These are phyloP conservation scores for Ethmia dodecea DNA, from an alignment of 2,888 invertebrate genomes.

Conservation along the genomic window DNA sequence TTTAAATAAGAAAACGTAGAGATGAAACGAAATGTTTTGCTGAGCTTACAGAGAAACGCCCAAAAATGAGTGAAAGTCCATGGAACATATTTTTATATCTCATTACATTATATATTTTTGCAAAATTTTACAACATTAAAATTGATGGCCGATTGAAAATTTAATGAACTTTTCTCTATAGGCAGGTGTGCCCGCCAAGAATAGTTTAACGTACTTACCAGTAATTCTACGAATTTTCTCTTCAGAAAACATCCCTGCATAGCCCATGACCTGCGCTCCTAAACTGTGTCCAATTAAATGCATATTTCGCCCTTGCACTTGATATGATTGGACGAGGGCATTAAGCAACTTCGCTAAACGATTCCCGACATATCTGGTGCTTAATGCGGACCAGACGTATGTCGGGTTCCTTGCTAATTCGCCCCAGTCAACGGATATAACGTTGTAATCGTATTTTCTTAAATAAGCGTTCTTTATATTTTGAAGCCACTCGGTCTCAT, in stretches of 20 bases:
- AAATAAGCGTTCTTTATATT: conserved; percentile 61
- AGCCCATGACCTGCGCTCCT: conserved; percentile 80
- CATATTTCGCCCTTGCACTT: conserved; percentile 31
- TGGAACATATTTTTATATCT: no score
- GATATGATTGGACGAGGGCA: conserved; percentile 31
- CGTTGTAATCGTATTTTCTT: conserved; percentile 57
- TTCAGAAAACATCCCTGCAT: conserved; percentile 67
- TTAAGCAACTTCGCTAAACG: conserved; percentile 43
- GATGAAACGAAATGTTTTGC: no score
- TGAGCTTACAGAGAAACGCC: no score
- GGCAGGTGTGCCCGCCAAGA: no score
- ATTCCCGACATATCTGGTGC: conserved; percentile 62
- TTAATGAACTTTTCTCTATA: no score
- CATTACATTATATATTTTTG: no score
- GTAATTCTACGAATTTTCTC: conserved; percentile 75
- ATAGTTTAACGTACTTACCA: no score
- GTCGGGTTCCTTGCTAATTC: conserved; percentile 48
- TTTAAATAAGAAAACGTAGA: no score
- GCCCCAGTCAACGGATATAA: conserved; percentile 70
- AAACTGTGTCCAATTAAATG: conserved; percentile 76
- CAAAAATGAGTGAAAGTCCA: no score
- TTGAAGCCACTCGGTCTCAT: conserved; percentile 48
- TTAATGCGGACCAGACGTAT: conserved; percentile 59
- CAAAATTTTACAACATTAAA: no score
- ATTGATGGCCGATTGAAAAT: no score